Evolutionary conservation across 2,113 vertebrate genomes (phyloP), one percentile per base, ranked within the genome.

Genomic region (Ophthalmolycus amberensis): DNA sequence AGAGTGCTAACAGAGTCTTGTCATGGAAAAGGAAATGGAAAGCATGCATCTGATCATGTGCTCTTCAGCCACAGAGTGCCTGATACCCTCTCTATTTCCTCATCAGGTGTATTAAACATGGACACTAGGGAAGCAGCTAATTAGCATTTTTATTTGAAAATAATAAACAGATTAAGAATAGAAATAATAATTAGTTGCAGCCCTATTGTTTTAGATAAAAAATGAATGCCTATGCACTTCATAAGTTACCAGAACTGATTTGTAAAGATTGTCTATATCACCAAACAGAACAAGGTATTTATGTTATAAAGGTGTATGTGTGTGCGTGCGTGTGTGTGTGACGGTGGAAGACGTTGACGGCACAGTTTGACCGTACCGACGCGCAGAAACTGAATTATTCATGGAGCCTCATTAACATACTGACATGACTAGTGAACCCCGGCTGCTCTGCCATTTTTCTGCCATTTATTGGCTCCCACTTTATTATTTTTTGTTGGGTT

Each of bases 381-480:
- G 4, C 22, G n/a, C 44, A 54, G 60, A 37, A n/a, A 56, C 62
- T 86, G 40, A 91, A 88, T 90, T 15, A 90, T 91, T 91, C 46
- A 90, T 52, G 29, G 15, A 0, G 29, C 37, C 62, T 2, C 72
- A 85, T 88, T 88, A 87, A 85, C 80, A 85, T 63, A 70, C 59
- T 75, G 84, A 87, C 85, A 67, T 32, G 74, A 74, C 44, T 0
- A 8, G 58, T 54, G 71, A 73, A 46, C 65, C 50, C 75, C 52
- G 71, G 67, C 83, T 34, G 40, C 76, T 32, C 79, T 72, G 75
- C 73, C 83, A 63, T 50, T 46, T 89, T 62, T 22, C 70, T 63
- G 10, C 82, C 78, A 22, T 62, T 70, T 34, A 3, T 71, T 91
- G 79, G 80, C 80, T 60, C 52, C 4, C 42, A 4, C 48, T 54